A percentile compares a stretch with the other conserved stretches of the same genome.
These are phyloP conservation scores for Drosophila punjabiensis DNA, from an alignment of 1,140 invertebrate species.

Conservation along the genomic window DNA sequence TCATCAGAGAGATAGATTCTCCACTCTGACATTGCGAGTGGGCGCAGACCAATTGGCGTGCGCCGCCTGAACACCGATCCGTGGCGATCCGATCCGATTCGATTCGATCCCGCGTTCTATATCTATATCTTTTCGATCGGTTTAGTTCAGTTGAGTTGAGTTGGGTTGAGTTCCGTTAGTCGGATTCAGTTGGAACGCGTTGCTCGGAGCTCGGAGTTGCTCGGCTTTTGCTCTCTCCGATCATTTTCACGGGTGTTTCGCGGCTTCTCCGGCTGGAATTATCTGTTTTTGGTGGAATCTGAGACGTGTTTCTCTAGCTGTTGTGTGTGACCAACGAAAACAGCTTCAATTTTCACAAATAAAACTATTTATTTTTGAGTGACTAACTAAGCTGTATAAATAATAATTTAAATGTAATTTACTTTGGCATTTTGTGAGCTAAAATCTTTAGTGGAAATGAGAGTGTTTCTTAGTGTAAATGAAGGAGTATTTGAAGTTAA, in stretches of 20 bases:
- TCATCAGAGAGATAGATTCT: conserved; percentile 9
- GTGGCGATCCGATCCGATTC: conserved; percentile 28
- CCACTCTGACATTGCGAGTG: conserved; percentile 31
- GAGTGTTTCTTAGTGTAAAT: neutral
- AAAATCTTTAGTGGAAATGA: neutral
- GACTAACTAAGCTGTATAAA: neutral
- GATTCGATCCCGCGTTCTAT: conserved; percentile 16
- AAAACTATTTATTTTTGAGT: neutral
- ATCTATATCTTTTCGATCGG: conserved; percentile 14
- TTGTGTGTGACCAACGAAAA: conserved; percentile 5
- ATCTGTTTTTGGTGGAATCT: conserved; percentile 13
- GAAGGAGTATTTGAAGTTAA: neutral
- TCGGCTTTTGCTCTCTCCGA: neutral
- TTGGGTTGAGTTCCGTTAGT: conserved; percentile 16
- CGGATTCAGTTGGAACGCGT: conserved; percentile 3
- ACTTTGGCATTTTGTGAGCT: neutral
- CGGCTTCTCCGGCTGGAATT: conserved; percentile 3
- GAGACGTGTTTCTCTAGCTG: neutral
- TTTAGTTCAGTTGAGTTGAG: neutral
- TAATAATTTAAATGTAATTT: neutral
- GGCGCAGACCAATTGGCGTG: conserved; percentile 37
- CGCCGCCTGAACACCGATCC: conserved; percentile 37
- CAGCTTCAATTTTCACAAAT: neutral
- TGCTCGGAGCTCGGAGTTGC: conserved; percentile 16
- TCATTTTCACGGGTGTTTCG: neutral